A percentile compares a stretch with the other conserved stretches of the same genome.
phyloP scores from a whole-genome alignment of 2,113 vertebrate genomes.

The Oreotrochilus melanogaster region DNA sequence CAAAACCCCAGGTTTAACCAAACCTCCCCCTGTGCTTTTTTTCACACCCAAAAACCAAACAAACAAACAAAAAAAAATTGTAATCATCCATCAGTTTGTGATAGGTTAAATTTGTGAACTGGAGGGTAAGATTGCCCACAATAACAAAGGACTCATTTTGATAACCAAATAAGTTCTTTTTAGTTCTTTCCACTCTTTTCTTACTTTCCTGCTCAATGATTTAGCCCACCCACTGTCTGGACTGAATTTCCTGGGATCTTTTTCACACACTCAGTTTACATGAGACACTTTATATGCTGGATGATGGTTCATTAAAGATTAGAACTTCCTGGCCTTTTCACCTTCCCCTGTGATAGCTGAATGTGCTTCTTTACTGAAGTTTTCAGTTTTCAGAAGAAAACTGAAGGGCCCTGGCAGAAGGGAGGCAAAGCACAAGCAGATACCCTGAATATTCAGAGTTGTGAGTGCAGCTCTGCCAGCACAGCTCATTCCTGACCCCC shows the following conservation, averaged over 20 bases:
- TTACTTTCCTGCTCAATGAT: background rate
- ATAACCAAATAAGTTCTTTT: background rate
- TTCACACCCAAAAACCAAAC: background rate
- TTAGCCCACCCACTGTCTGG: background rate
- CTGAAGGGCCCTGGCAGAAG: constrained; percentile 32
- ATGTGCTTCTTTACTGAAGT: constrained; percentile 30
- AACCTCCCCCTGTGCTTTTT: background rate
- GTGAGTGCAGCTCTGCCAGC: background rate
- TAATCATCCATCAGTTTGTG: background rate
- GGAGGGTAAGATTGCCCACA: background rate
- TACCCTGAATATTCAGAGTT: background rate
- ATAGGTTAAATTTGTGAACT: background rate
- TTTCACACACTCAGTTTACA: background rate
- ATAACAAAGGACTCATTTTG: background rate
- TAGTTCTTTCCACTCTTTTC: background rate
- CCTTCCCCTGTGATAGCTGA: constrained; percentile 40
- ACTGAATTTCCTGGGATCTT: constrained; percentile 24
- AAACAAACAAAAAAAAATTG: too few relatives aligned
- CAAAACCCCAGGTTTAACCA: too few relatives aligned
- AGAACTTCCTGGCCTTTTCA: constrained; percentile 49
- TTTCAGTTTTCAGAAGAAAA: too few relatives aligned
- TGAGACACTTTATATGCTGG: background rate
- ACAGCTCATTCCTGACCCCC: background rate
- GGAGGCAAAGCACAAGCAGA: background rate
- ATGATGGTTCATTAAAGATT: constrained; percentile 41